Evolutionary conservation across 2,113 vertebrate genomes (phyloP), one percentile per base, ranked within the genome.

Genomic region (Phylloscopus trochilus): DNA sequence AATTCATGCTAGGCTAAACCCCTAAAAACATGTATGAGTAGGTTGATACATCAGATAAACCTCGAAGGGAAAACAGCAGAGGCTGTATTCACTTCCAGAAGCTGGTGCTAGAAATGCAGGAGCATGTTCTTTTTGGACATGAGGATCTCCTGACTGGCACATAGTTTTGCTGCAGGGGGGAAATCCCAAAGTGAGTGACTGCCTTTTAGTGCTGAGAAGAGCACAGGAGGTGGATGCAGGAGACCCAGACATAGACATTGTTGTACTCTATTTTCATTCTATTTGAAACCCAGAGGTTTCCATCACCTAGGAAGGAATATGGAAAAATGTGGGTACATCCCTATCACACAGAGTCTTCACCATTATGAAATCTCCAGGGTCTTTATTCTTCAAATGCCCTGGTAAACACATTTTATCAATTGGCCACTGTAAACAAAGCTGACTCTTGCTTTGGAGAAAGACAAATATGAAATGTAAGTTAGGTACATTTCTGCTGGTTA

Each of bases 401-500:
- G 31, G n/a, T 39, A 90, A 93, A 30, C 9, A 51, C 6, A 55
- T 88, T 91, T 78, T 81, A 78, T 89, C 41, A 46, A 67, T 33
- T 49, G n/a, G 27, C 21, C 62, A 19, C 43, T 51, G 60, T 64
- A 95, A 95, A 86, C 60, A 92, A 85, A 81, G 30, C 56, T 51
- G 62, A 77, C 10, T 59, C 63, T 80, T 73, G 26, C 51, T 80
- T 69, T 75, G 51, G 47, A 95, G 67, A 31, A 70, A 63, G 59
- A 77, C 24, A 87, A 87, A 76, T 74, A 62, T 22, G 39, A 91
- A 85, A 89, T 67, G 16, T 14, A 58, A 83, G 67, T 68, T 56
- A 83, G 39, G 33, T 83, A 87, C 77, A 43, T 84, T 76, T 78
- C 67, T 84, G 52, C 66, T 82, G 78, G 79, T 72, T 87, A 90